Conservation (phyloP, 1,140 invertebrate species). For the Nebria ingens region DNA sequence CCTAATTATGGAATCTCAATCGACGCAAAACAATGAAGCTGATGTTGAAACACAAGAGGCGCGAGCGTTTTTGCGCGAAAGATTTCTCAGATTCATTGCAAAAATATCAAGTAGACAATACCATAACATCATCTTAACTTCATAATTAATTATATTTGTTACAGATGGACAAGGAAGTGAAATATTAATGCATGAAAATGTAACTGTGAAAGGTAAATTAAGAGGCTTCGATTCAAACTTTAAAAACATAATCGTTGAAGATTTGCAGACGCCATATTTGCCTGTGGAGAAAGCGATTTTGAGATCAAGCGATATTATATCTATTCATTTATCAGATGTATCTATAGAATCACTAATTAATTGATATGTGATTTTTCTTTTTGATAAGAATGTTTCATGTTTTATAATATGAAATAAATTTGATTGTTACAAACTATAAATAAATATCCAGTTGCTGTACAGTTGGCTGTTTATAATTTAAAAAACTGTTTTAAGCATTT, state of each 20-base stretch:
- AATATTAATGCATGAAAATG: constrained; percentile 24
- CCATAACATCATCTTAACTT: too few species aligned
- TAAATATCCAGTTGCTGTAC: too few species aligned
- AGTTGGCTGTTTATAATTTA: neutral
- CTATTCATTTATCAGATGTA: constrained; percentile 13
- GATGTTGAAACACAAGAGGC: constrained; percentile 17
- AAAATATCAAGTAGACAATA: neutral
- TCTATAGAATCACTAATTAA: neutral
- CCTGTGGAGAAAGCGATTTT: constrained; percentile 20
- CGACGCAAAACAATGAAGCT: neutral
- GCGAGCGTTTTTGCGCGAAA: constrained; percentile 24
- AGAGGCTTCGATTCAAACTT: constrained; percentile 25
- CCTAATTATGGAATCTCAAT: neutral
- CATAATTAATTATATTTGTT: constrained; percentile 4
- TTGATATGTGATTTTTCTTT: neutral
- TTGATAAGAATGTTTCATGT: neutral
- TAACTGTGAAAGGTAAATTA: constrained; percentile 19
- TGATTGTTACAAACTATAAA: too few species aligned
- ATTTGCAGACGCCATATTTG: constrained; percentile 21
- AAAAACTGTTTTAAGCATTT: neutral
- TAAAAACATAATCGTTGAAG: constrained; percentile 25
- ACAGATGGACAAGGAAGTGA: constrained; percentile 18
- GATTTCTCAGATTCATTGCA: constrained; percentile 18
- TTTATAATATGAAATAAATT: too few species aligned
- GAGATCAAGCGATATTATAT: constrained; percentile 25